Base-by-base conservation (phyloP, 1,140 invertebrate genomes). In the Papilio machaon region DNA sequence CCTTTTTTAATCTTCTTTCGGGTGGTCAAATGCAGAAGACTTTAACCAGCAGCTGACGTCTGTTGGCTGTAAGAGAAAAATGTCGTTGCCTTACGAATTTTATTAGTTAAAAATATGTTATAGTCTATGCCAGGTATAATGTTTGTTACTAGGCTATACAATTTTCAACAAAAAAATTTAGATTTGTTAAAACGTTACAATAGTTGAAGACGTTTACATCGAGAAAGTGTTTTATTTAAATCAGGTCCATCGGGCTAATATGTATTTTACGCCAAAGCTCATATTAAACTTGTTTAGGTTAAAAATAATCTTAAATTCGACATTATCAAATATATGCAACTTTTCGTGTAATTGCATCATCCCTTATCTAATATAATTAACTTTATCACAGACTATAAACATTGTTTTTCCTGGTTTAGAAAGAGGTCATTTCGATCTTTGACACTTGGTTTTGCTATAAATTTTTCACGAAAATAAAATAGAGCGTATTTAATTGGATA, bases 371-470 rank as follows among this genome's bases (percentile, higher is more conserved):
- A 58, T 17, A 67, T 17, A 73, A 75, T 38, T 19, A 76, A 54
- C 10, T 30, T 75, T 76, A 74, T 54, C 80, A 23, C 4, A 23
- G 30, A 78, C 15, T 54, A 8, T 78, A 78, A 78, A 78, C 35
- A 78, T 38, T 60, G 13, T 60, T 78, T 38, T 78, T 78, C 52
- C 52, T 78, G 43, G 46, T 58, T 85, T 80, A 58, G 54, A 78
- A 76, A 83, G 79, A 80, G 70, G 70, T 38, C 46, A 64, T 19
- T 73, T 23, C 9, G 17, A 67, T 64, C 47, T 77, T 9, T 73
- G 64, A 73, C 58, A 70, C 64, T 64, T 73, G 19, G 38, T 58
- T 58, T 19, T 58, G 1, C 6, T 19, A 9, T 49, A 49, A 49
- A n/a, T 58, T 58, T 19, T 58, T 58, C 13, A 2, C 54, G 4